A percentile compares a stretch with the other conserved stretches of the same genome.
phyloP scores from a whole-genome alignment of 2,888 invertebrate genomes.

The Tillus elongatus region DNA sequence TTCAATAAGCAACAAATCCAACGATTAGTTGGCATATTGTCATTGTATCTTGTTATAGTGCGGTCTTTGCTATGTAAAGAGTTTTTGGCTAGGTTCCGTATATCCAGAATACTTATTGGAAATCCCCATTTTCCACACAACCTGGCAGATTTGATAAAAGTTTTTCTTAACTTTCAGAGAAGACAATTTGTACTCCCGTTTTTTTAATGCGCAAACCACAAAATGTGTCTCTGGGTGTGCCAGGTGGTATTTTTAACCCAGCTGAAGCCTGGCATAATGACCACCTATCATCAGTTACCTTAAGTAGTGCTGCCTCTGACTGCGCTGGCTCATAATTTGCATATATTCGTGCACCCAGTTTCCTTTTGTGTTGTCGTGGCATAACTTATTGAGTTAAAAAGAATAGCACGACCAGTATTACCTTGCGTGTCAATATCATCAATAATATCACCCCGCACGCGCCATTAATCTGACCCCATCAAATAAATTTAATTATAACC shows the following conservation, averaged over 20 bases:
- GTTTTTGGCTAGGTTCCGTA: slow-evolving; percentile 13
- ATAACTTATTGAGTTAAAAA: background rate
- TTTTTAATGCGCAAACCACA: slow-evolving; percentile 10
- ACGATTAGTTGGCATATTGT: background rate
- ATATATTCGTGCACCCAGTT: background rate
- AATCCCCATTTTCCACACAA: slow-evolving; percentile 16
- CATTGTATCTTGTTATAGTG: background rate
- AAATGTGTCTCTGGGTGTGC: slow-evolving; percentile 13
- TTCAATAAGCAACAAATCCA: background rate
- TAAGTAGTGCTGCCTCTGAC: background rate
- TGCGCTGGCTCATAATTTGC: background rate
- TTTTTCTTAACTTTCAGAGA: slow-evolving; percentile 13
- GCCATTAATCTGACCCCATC: slow-evolving; percentile 2
- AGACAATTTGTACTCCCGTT: slow-evolving; percentile 14
- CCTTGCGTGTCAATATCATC: background rate
- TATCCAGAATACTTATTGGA: slow-evolving; percentile 10
- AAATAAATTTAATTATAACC: background rate
- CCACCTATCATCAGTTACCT: background rate
- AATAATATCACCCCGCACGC: background rate
- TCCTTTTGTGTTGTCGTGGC: slow-evolving; percentile 1
- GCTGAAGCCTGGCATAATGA: background rate
- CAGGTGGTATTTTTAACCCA: slow-evolving; percentile 11
- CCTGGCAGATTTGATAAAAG: slow-evolving; percentile 11
- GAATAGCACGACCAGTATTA: no score
- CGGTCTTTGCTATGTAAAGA: slow-evolving; percentile 13